A percentile compares a stretch with the other conserved stretches of the same genome.
Conservation (phyloP, 2,888 invertebrate genomes). For the Phortica magna region DNA sequence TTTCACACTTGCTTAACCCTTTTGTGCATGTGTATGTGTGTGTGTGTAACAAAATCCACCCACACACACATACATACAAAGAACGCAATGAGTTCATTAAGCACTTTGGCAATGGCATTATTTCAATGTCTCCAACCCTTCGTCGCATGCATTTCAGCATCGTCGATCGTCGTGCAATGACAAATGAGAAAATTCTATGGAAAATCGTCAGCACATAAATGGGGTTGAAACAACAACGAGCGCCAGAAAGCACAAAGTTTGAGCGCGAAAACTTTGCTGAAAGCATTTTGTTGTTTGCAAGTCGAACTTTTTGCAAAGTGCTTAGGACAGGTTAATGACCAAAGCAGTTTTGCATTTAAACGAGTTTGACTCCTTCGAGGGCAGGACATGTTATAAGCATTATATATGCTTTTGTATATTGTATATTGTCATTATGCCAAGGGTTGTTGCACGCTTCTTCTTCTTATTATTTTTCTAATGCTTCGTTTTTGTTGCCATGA, state of each 20-base stretch:
- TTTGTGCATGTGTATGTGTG: conserved; percentile 51
- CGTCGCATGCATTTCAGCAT: conserved; percentile 50
- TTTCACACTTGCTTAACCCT: conserved; percentile 70
- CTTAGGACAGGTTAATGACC: conserved; percentile 56
- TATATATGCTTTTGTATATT: neutral
- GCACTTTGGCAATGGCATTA: conserved; percentile 50
- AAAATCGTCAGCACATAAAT: conserved; percentile 17
- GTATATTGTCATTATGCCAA: neutral
- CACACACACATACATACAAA: neutral
- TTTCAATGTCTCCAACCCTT: conserved; percentile 32
- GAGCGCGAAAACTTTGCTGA: conserved; percentile 49
- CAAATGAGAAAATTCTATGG: conserved; percentile 2
- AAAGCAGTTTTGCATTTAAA: conserved; percentile 70
- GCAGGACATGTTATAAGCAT: neutral
- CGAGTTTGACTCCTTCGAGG: conserved; percentile 42
- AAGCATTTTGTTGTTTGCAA: conserved; percentile 61
- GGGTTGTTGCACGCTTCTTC: conserved; percentile 7
- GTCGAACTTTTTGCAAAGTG: conserved; percentile 11
- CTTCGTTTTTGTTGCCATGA: conserved; percentile 59
- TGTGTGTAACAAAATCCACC: conserved; percentile 21
- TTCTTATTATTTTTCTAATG: neutral
- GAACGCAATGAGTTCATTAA: conserved; percentile 62
- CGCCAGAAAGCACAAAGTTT: neutral
- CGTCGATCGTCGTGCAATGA: conserved; percentile 9
- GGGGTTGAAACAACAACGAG: conserved; percentile 56